phyloP scores from a whole-genome alignment of 2,797 vertebrate species.

The Poeciliopsis paucimaculata region DNA sequence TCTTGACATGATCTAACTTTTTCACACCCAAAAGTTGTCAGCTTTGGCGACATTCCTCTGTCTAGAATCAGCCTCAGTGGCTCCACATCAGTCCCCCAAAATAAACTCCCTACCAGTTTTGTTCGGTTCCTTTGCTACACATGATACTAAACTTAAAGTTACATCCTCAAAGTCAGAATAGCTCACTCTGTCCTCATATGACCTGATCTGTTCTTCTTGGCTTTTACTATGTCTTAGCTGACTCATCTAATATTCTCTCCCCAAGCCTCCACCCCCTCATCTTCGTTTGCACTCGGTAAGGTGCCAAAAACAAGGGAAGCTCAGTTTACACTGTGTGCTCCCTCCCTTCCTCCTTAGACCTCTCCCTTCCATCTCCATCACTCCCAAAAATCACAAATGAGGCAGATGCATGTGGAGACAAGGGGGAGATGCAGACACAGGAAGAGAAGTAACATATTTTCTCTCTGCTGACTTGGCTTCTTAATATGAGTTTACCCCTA shows the following conservation, averaged over 20 bases:
- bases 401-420: slow-evolving; percentile 43
- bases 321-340: slow-evolving; percentile 69
- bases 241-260: slow-evolving; percentile 67
- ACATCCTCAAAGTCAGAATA: slow-evolving; percentile 11
- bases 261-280: slow-evolving; percentile 42
- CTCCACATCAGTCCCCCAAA: neutral
- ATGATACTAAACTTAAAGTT: slow-evolving; percentile 6
- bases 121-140: neutral
- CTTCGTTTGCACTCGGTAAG: slow-evolving; percentile 61
- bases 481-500: slow-evolving; percentile 63
- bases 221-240: slow-evolving; percentile 65
- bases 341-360: slow-evolving; percentile 69
- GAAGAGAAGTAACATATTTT: slow-evolving; percentile 43
- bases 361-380: slow-evolving; percentile 65
- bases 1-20: neutral
- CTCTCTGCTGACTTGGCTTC: slow-evolving; percentile 46
- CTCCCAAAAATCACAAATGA: slow-evolving; percentile 66
- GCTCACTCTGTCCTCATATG: slow-evolving; percentile 57
- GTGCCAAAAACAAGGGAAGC: slow-evolving; percentile 77
- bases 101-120: neutral
- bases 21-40: neutral
- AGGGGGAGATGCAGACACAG: slow-evolving; percentile 20
- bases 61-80: neutral
- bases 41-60: neutral
- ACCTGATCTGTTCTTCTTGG: slow-evolving; percentile 63